Conservation (phyloP, 2,888 invertebrate species). For the Agrochola lychnidis region DNA sequence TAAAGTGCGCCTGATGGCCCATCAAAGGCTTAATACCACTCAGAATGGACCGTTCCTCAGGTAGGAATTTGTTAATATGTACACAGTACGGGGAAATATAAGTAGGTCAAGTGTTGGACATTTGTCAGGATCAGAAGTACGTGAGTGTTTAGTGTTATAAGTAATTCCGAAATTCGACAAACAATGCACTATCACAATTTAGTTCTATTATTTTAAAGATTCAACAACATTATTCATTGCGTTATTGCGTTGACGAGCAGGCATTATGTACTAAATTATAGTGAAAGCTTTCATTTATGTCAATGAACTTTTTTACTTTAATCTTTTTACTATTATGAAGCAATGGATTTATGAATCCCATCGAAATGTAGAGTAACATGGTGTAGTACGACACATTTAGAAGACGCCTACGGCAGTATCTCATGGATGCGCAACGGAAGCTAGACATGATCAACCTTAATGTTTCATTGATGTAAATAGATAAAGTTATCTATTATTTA, state of each 20-base stretch:
- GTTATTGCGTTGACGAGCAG: neutral
- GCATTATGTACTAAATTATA: neutral
- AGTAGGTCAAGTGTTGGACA: conserved; percentile 19
- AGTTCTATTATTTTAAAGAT: neutral
- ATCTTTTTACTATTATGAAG: neutral
- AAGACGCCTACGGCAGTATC: too few species aligned
- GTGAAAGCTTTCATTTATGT: too few species aligned
- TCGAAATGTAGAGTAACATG: too few species aligned
- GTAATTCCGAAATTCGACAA: too few species aligned
- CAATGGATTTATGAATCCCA: neutral
- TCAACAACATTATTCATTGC: neutral
- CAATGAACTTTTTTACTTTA: too few species aligned
- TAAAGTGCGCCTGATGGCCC: conserved; percentile 41
- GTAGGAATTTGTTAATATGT: conserved; percentile 68
- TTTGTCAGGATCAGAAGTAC: neutral
- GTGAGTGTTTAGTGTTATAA: too few species aligned
- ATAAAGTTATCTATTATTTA: too few species aligned
- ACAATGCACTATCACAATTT: neutral
- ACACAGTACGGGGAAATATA: conserved; percentile 14
- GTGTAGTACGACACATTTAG: too few species aligned
- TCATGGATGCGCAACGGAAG: too few species aligned
- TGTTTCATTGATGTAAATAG: too few species aligned
- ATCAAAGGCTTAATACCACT: conserved; percentile 59
- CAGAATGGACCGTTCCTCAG: conserved; percentile 54
- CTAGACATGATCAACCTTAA: too few species aligned